A percentile compares a stretch with the other conserved stretches of the same genome.
phyloP scores from a whole-genome alignment of 2,113 vertebrate species.

The Lepus europaeus region DNA sequence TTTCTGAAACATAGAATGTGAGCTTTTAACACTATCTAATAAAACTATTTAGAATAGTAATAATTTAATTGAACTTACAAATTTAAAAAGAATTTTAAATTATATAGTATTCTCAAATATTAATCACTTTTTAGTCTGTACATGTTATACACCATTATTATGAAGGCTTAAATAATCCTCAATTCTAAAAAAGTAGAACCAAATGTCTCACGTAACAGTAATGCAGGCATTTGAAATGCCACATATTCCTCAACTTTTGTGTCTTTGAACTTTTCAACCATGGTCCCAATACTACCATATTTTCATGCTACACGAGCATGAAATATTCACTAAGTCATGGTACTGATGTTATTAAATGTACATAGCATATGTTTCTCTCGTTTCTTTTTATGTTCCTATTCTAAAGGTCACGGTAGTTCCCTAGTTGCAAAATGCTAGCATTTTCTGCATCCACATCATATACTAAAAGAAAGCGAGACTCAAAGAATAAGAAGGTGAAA shows the following conservation, averaged over 20 bases:
- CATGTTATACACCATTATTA: neutral
- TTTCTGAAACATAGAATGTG: conserved; percentile 56
- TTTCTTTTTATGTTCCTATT: conserved; percentile 70
- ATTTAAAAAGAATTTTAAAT: conserved; percentile 15
- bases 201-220: neutral
- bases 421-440: conserved; percentile 35
- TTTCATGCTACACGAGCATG: conserved; percentile 60
- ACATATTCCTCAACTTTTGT: neutral
- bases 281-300: conserved; percentile 20
- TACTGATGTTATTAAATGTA: conserved; percentile 55
- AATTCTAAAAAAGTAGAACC: conserved; percentile 37
- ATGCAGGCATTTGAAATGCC: conserved; percentile 71
- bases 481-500: conserved; percentile 11
- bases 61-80: neutral
- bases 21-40: conserved; percentile 19
- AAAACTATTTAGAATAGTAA: neutral
- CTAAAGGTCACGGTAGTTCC: conserved; percentile 70
- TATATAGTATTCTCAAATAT: neutral
- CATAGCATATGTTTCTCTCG: conserved; percentile 65
- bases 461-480: conserved; percentile 65
- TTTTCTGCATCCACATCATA: conserved; percentile 55
- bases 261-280: conserved; percentile 76
- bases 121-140: neutral
- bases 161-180: neutral
- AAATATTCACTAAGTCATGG: conserved; percentile 52